These are phyloP conservation scores for Cepaea nemoralis DNA, from an alignment of 1,140 invertebrate genomes.

Conservation along the genomic window DNA sequence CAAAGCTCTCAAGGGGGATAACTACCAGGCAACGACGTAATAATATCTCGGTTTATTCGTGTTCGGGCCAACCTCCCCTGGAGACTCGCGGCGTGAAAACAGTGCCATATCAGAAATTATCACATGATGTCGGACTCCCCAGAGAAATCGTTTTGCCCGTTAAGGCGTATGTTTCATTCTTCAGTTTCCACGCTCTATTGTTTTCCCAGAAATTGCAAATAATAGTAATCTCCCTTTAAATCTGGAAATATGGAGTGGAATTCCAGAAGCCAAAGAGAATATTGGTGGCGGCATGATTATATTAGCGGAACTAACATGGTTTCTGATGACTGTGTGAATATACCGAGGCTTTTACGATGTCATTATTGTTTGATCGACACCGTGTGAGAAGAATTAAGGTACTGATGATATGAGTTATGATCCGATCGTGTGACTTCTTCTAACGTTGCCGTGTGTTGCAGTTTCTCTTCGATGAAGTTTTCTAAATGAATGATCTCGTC, in stretches of 20 bases:
- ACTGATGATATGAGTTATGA: conserved; percentile 20
- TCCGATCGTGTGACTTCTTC: too few relatives aligned
- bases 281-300: conserved; percentile 12
- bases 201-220: neutral
- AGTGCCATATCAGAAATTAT: conserved; percentile 7
- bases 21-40: conserved; percentile 6
- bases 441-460: too few relatives aligned
- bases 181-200: neutral
- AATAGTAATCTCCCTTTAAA: conserved; percentile 17
- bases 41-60: conserved; percentile 15
- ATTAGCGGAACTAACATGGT: conserved; percentile 15
- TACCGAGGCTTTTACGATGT: neutral
- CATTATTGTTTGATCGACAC: neutral
- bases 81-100: neutral
- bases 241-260: neutral
- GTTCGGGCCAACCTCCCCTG: neutral
- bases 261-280: neutral
- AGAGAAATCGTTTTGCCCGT: neutral
- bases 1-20: conserved; percentile 5
- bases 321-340: neutral
- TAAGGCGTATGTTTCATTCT: conserved; percentile 8
- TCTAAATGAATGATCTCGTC: too few relatives aligned
- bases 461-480: too few relatives aligned
- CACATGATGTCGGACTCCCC: neutral
- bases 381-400: neutral